Percentiles rank a stretch among this genome's conserved stretches.
Conservation (phyloP, 2,113 vertebrate genomes). For the Alaudala cheleensis region DNA sequence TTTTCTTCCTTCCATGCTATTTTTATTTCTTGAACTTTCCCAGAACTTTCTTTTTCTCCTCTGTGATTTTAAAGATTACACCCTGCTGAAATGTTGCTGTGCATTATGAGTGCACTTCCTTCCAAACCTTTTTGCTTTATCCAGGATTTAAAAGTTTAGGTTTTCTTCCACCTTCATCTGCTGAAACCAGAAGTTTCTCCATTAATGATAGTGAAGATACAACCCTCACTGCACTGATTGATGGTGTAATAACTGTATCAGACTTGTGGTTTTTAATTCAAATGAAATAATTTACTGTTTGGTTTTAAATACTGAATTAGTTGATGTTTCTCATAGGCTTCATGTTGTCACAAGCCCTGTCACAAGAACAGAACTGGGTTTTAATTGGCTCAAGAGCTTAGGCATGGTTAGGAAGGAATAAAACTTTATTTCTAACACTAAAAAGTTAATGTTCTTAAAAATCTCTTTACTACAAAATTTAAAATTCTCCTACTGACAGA, state of each 20-base stretch:
- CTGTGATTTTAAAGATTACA: background rate
- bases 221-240: background rate
- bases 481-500: background rate
- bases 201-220: background rate
- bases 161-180: background rate
- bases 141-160: background rate
- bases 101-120: background rate
- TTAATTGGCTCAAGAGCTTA: background rate
- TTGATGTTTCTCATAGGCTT: background rate
- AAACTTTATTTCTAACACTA: slow-evolving; percentile 36
- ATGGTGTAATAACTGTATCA: background rate
- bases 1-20: background rate
- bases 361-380: background rate
- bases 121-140: background rate
- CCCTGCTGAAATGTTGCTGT: background rate
- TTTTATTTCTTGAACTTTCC: background rate
- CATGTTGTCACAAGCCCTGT: fast-evolving
- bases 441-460: slow-evolving; percentile 38
- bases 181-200: background rate
- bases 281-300: background rate
- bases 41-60: background rate
- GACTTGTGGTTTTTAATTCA: background rate
- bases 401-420: background rate
- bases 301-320: background rate
- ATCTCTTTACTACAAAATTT: background rate